Evolutionary conservation across 2,888 invertebrate species (phyloP), one percentile per base, ranked within the genome.

Genomic region (Phalera bucephala): DNA sequence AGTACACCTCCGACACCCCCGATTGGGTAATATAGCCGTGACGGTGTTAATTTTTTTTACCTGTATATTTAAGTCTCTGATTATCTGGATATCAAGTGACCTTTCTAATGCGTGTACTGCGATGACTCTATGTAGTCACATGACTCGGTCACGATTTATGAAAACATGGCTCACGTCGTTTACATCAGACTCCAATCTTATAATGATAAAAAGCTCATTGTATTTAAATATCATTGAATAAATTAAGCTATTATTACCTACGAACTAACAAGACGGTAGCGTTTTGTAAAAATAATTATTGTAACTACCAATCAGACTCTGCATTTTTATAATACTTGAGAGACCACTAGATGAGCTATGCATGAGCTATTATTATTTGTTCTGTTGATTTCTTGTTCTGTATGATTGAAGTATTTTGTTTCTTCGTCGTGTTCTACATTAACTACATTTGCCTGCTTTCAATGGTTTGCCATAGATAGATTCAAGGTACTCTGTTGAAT

Each of bases 91-190:
- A 36, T 19, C n/a, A n/a, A n/a, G 40, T 58, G 53, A 57, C 41
- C 53, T 43, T 44, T 57, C 40, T 46, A 49, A 47, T 42, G 33
- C 36, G 30, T 48, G 42, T 50, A 29, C 3, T 33, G 43, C 47
- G 41, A 46, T 38, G 62, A 54, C 53, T 58, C 30, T 40, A 61
- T 62, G 47, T 46, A 50, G 55, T 70, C 56, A 76, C 70, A 67
- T 38, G 33, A 34, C 40, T 42, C 36, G 40, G 73, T 81, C 81
- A 83, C 81, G 82, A 78, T 45, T 58, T 51, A 66, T 61, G 65
- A 2, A 12, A 13, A 60, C 63, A 64, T 40, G 43, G 59, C 61
- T 64, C 67, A 71, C 65, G 73, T 58, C 40, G 36, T 52, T 64
- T 49, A 63, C 57, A 60, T 57, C 25, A 42, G 20, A 65, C 33